A percentile compares a stretch with the other conserved stretches of the same genome.
phyloP scores from a whole-genome alignment of 2,113 vertebrate genomes.

The Ammodytes marinus region DNA sequence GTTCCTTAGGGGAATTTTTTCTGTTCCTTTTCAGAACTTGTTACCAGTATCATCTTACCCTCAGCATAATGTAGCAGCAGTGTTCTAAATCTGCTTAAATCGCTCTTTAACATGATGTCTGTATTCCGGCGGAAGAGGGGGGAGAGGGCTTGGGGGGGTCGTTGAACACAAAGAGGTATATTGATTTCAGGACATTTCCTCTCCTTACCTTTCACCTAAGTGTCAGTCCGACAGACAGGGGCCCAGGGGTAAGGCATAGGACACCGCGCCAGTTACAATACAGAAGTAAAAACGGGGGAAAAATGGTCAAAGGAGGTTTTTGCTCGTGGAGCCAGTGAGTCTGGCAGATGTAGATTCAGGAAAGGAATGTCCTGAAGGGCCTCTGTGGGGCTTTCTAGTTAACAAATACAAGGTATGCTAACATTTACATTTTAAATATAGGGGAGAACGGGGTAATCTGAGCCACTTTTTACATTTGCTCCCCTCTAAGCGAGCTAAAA shows the following conservation, averaged over 20 bases:
- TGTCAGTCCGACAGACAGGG: conserved; percentile 52
- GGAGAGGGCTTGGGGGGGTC: not conserved
- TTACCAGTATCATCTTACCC: conserved; percentile 27
- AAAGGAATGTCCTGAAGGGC: not conserved
- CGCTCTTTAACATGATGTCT: conserved; percentile 49
- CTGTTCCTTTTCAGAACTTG: conserved; percentile 22
- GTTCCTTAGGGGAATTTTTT: not conserved
- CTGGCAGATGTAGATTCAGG: conserved; percentile 16
- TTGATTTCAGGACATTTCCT: conserved; percentile 72
- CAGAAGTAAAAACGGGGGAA: not conserved
- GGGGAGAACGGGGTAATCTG: no score
- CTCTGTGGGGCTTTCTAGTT: not conserved
- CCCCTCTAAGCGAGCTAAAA: no score
- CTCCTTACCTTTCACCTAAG: conserved; percentile 65
- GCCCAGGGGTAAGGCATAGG: conserved; percentile 19
- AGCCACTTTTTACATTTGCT: no score
- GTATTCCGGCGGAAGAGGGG: conserved; percentile 46
- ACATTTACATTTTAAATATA: not conserved
- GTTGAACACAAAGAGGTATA: conserved; percentile 61
- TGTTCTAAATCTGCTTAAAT: conserved; percentile 53
- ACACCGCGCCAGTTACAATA: not conserved
- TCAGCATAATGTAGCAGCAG: conserved; percentile 24
- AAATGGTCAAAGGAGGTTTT: conserved; percentile 22
- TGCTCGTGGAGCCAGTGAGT: conserved; percentile 13
- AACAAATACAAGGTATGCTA: not conserved